A percentile compares a stretch with the other conserved stretches of the same genome.
phyloP scores from a whole-genome alignment of 2,797 vertebrate genomes.

The Notolepis coatsorum region DNA sequence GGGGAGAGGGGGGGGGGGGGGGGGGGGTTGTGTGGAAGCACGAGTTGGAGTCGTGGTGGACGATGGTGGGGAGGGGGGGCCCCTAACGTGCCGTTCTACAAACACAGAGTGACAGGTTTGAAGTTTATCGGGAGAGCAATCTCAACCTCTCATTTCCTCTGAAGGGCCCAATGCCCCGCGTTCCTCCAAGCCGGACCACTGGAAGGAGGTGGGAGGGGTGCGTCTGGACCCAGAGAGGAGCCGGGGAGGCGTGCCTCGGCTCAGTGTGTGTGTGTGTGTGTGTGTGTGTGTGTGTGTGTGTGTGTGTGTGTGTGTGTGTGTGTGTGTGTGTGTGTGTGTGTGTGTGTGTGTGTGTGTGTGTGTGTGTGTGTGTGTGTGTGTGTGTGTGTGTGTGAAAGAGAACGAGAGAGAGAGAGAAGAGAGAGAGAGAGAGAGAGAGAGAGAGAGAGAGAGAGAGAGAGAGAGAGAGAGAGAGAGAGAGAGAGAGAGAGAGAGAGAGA shows the following conservation, averaged over 20 bases:
- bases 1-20: constrained; percentile 2
- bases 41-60: constrained; percentile 31
- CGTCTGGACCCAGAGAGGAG: not conserved
- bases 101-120: constrained; percentile 60
- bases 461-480: not conserved
- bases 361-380: not conserved
- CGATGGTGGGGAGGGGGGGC: constrained; percentile 33
- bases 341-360: constrained; percentile 13
- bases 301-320: not conserved
- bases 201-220: not conserved
- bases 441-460: not conserved
- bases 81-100: constrained; percentile 53
- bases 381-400: constrained; percentile 23
- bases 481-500: too few relatives aligned
- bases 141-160: constrained; percentile 67
- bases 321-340: not conserved
- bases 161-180: too few relatives aligned
- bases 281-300: constrained; percentile 13
- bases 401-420: not conserved
- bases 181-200: constrained; percentile 16
- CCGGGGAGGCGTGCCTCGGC: too few relatives aligned
- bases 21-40: not conserved
- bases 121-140: constrained; percentile 43
- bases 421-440: not conserved
- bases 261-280: not conserved